Conservation (phyloP, 2,797 vertebrate species). For the Myotis myotis region DNA sequence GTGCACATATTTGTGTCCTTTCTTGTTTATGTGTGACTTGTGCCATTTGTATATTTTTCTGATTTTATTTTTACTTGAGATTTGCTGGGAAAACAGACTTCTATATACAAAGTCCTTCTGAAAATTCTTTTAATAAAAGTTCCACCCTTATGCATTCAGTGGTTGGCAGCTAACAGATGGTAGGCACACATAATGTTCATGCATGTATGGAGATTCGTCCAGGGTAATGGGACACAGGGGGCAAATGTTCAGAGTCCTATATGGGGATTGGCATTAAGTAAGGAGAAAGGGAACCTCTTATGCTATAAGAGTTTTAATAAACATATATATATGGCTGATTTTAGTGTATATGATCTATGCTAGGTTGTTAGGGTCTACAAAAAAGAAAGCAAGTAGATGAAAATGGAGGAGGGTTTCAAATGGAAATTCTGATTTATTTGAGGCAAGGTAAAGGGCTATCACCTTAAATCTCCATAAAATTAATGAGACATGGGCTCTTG, state of each 20-base stretch:
- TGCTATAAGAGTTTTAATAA: neutral
- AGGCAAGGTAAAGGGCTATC: neutral
- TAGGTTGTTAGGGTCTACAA: neutral
- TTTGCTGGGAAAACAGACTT: neutral
- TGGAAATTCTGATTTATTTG: neutral
- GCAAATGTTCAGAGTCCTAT: neutral
- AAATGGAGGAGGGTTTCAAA: neutral
- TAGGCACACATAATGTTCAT: neutral
- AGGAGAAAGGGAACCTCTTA: neutral
- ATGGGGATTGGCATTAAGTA: neutral
- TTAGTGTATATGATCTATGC: neutral
- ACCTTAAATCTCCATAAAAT: neutral
- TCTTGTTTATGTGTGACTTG: neutral
- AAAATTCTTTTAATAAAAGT: neutral
- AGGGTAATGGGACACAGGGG: neutral
- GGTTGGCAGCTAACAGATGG: neutral
- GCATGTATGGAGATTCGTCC: neutral
- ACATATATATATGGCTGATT: neutral
- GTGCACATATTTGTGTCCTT: neutral
- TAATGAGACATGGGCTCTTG: neutral
- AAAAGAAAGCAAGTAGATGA: neutral
- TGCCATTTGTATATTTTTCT: neutral
- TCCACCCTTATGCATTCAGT: neutral
- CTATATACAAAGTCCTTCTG: neutral
- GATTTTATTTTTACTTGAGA: neutral